A percentile compares a stretch with the other conserved stretches of the same genome.
phyloP scores from a whole-genome alignment of 2,888 invertebrate genomes.

The Calephelis perditalis region DNA sequence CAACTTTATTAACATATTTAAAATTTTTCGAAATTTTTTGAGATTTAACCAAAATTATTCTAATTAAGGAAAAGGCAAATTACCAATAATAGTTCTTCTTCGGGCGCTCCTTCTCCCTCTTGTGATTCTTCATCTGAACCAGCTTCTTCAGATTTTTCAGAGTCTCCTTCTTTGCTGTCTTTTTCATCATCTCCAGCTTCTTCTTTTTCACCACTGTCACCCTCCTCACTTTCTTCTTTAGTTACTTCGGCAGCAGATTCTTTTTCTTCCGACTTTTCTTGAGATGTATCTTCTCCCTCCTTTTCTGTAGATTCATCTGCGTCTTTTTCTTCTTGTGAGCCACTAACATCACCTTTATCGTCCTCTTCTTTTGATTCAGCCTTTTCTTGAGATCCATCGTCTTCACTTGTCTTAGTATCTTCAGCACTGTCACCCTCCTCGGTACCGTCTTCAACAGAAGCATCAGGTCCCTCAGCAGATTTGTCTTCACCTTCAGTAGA shows the following conservation, averaged over 20 bases:
- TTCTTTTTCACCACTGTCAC: slow-evolving; percentile 21
- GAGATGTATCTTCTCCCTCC: slow-evolving; percentile 39
- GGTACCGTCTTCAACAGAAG: slow-evolving; percentile 38
- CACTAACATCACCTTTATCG: slow-evolving; percentile 36
- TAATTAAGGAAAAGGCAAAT: slow-evolving; percentile 27
- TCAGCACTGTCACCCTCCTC: slow-evolving; percentile 33
- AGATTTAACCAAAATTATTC: too few relatives aligned
- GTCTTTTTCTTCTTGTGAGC: slow-evolving; percentile 39
- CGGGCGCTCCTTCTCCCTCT: slow-evolving; percentile 75
- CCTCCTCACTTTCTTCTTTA: slow-evolving; percentile 28
- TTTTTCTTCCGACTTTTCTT: slow-evolving; percentile 44
- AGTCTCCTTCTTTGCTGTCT: slow-evolving; percentile 30
- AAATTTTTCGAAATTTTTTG: not conserved
- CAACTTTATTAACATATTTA: too few relatives aligned
- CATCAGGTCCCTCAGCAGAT: slow-evolving; percentile 43
- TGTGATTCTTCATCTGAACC: slow-evolving; percentile 42
- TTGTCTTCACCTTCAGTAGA: slow-evolving; percentile 35
- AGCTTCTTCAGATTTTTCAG: slow-evolving; percentile 41
- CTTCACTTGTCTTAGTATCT: slow-evolving; percentile 50
- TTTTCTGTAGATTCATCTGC: slow-evolving; percentile 10
- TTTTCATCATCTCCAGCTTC: slow-evolving; percentile 31
- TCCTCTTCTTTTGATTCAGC: slow-evolving; percentile 53
- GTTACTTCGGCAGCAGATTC: slow-evolving; percentile 30
- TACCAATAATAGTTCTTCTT: slow-evolving; percentile 81
- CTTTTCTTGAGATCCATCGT: slow-evolving; percentile 66